A percentile compares a stretch with the other conserved stretches of the same genome.
phyloP scores from a whole-genome alignment of 2,888 invertebrate species.

The Lithophane socia region DNA sequence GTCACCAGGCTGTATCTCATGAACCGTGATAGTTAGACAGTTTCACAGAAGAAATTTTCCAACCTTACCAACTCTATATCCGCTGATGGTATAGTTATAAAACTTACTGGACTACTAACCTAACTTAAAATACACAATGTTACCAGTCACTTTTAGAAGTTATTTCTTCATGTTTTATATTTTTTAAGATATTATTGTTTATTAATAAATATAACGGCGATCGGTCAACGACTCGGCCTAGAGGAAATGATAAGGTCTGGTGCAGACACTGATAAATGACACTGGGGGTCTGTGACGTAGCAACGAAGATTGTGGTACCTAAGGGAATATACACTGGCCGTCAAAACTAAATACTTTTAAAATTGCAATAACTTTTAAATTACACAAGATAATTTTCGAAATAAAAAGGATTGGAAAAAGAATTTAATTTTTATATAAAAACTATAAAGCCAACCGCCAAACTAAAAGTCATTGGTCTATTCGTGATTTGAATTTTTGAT shows the following conservation, averaged over 20 bases:
- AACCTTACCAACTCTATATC: not conserved
- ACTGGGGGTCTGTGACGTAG: slow-evolving; percentile 12
- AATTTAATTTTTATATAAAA: no score
- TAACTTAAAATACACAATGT: not conserved
- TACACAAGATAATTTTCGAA: no score
- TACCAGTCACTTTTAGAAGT: not conserved
- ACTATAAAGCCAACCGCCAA: no score
- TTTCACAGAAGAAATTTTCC: no score
- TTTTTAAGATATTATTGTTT: not conserved
- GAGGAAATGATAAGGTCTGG: slow-evolving; percentile 50
- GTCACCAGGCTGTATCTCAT: no score
- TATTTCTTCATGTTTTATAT: slow-evolving; percentile 5
- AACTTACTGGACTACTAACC: not conserved
- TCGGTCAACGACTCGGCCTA: slow-evolving; percentile 54
- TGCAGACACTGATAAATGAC: slow-evolving; percentile 34
- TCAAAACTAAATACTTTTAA: no score
- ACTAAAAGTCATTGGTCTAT: no score
- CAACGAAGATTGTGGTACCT: slow-evolving; percentile 8
- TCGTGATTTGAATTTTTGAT: no score
- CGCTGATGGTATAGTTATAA: not conserved
- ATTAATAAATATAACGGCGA: slow-evolving; percentile 4
- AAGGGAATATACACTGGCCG: no score
- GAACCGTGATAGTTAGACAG: no score
- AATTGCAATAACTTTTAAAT: no score
- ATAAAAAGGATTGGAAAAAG: no score